Percentiles rank a stretch among this genome's conserved stretches.
Evolutionary conservation across 2,113 vertebrate species (phyloP).

Genomic region (Poeciliopsis occidentalis): DNA sequence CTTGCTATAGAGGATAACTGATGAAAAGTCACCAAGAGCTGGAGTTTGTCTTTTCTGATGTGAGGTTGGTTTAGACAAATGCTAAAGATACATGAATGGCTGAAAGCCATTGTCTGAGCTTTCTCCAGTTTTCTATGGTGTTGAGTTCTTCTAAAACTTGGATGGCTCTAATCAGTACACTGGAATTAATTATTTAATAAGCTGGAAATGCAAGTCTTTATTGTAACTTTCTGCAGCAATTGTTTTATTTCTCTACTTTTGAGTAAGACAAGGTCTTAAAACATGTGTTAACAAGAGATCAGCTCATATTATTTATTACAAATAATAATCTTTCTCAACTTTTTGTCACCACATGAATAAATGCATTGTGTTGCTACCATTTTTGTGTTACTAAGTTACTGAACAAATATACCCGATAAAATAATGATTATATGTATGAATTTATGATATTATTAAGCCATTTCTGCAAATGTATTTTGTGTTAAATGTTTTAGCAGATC

Average conservation of each 20-base stretch:
- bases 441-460: too few species aligned
- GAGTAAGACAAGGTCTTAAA: neutral
- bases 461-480: too few species aligned
- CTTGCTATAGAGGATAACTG: constrained; percentile 1
- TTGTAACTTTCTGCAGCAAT: neutral
- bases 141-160: neutral
- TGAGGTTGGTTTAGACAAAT: neutral
- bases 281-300: neutral
- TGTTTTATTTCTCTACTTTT: neutral
- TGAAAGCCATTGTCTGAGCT: constrained; percentile 5
- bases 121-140: neutral
- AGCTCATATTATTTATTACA: neutral
- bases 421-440: too few species aligned
- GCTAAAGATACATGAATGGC: neutral
- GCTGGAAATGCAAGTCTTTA: neutral
- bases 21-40: constrained; percentile 24
- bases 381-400: neutral
- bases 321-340: too few species aligned
- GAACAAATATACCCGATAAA: too few species aligned
- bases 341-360: neutral
- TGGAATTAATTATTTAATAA: constrained; percentile 4
- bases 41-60: neutral
- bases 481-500: too few species aligned
- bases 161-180: neutral
- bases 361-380: neutral